phyloP scores from a whole-genome alignment of 2,888 invertebrate genomes.

The Orthosia gracilis region DNA sequence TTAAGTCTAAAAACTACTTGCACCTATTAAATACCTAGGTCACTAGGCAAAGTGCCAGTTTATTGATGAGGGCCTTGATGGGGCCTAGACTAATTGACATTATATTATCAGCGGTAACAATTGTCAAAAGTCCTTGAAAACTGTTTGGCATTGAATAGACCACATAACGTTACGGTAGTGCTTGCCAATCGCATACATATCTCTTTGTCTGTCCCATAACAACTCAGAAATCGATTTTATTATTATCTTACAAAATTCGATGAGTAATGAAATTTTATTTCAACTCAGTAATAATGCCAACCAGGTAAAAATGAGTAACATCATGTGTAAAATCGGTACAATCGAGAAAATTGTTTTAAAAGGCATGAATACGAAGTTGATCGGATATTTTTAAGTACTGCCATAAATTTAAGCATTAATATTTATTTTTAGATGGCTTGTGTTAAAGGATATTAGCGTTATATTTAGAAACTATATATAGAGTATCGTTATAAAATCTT shows the following conservation, averaged over 20 bases:
- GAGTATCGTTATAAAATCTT: slow-evolving; percentile 5
- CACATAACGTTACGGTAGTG: not conserved
- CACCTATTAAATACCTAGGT: not conserved
- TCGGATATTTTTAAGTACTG: slow-evolving; percentile 72
- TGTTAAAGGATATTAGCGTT: slow-evolving; percentile 56
- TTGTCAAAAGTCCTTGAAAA: not conserved
- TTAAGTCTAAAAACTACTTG: not conserved
- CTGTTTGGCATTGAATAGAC: not conserved
- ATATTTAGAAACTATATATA: slow-evolving; percentile 51
- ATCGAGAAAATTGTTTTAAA: slow-evolving; percentile 42
- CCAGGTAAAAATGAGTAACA: not conserved
- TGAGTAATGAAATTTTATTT: not conserved
- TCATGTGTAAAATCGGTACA: slow-evolving; percentile 37
- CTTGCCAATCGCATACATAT: not conserved
- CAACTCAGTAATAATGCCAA: not conserved
- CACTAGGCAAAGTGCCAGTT: not conserved
- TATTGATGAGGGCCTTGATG: no score
- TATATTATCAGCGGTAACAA: not conserved
- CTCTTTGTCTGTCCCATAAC: not conserved
- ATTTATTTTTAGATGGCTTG: slow-evolving; percentile 74
- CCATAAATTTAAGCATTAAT: slow-evolving; percentile 74
- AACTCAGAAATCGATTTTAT: not conserved
- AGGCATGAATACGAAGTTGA: slow-evolving; percentile 57
- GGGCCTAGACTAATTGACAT: not conserved
- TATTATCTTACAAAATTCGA: not conserved